phyloP scores from a whole-genome alignment of 2,113 vertebrate genomes.

The Formicarius rufipectus region DNA sequence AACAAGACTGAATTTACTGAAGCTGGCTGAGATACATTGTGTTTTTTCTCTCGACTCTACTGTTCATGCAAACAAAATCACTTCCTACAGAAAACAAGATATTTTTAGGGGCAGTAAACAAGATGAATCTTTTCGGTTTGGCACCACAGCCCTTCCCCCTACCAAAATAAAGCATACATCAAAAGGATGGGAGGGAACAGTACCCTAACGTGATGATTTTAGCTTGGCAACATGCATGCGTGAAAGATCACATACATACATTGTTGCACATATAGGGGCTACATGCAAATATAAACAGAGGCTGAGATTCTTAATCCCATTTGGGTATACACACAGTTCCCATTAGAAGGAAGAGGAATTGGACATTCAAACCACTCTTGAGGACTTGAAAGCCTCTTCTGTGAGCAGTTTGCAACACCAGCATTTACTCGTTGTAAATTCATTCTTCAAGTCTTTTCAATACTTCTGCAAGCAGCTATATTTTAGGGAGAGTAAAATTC shows the following conservation, averaged over 20 bases:
- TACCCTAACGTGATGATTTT: background rate
- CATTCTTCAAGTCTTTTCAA: background rate
- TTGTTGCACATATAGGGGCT: background rate
- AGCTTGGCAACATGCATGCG: background rate
- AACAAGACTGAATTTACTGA: background rate
- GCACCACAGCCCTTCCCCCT: background rate
- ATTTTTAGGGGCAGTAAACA: background rate
- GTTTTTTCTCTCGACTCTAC: background rate
- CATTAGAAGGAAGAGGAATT: background rate
- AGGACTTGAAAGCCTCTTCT: background rate
- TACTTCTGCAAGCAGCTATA: background rate
- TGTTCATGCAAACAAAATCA: background rate
- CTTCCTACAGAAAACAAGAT: background rate
- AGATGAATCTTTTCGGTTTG: background rate
- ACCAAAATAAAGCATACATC: background rate
- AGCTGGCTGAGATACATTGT: background rate
- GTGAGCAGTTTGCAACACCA: background rate
- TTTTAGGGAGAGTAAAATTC: background rate
- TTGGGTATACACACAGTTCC: background rate
- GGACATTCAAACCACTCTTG: background rate
- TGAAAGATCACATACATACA: background rate
- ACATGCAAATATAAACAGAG: background rate
- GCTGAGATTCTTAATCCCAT: background rate
- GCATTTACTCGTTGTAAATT: background rate
- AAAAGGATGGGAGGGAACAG: background rate